A percentile compares a stretch with the other conserved stretches of the same genome.
Evolutionary conservation across 2,113 vertebrate species (phyloP).

Genomic region (Rhinopithecus roxellana): DNA sequence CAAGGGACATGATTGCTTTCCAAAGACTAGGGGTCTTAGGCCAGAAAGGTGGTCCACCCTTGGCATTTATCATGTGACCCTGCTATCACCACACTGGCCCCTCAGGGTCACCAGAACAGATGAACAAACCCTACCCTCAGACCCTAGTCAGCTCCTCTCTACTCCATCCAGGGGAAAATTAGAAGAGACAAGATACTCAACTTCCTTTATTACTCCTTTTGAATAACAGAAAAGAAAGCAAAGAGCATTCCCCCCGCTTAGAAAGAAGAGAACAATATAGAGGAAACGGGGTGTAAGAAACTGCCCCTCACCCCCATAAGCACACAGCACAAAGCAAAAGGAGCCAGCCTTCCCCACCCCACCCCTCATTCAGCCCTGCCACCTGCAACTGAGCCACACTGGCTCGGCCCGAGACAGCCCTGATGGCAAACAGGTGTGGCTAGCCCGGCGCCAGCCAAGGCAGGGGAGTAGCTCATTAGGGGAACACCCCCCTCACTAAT

Average conservation of each 20-base stretch:
- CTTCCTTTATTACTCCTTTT: conserved; percentile 25
- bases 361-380: conserved; percentile 51
- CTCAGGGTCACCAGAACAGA: neutral
- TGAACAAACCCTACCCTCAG: neutral
- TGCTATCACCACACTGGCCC: conserved; percentile 19
- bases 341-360: conserved; percentile 12
- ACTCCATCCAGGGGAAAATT: neutral
- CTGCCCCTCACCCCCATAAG: neutral
- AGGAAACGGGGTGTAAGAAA: neutral
- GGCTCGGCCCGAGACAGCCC: conserved; percentile 69
- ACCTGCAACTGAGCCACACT: conserved; percentile 63
- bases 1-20: conserved; percentile 19
- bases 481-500: conserved; percentile 64
- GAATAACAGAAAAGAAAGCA: neutral
- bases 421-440: conserved; percentile 81
- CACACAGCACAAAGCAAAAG: conserved; percentile 36
- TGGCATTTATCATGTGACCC: neutral
- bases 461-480: conserved; percentile 74
- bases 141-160: neutral
- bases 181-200: neutral
- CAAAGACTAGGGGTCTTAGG: conserved; percentile 18
- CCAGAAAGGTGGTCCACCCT: neutral
- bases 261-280: neutral
- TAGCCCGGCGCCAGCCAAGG: conserved; percentile 64
- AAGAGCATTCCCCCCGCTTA: neutral